A percentile compares a stretch with the other conserved stretches of the same genome.
Evolutionary conservation across 2,797 vertebrate species (phyloP).

Genomic region (Pogonophryne albipinna): DNA sequence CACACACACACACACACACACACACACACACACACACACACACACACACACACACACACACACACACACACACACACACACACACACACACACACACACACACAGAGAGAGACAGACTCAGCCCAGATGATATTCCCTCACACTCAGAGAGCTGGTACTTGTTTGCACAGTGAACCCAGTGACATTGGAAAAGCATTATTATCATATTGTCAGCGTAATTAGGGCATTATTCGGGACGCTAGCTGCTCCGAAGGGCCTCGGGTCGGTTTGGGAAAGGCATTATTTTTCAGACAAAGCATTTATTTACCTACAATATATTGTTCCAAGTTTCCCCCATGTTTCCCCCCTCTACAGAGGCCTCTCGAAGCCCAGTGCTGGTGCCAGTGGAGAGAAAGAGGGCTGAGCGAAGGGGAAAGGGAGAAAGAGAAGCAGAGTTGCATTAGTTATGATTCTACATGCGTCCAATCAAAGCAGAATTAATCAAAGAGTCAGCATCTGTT

Average conservation of each 20-base stretch:
- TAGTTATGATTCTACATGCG: slow-evolving; percentile 31
- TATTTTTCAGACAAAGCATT: slow-evolving; percentile 84
- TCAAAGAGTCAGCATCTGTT: slow-evolving; percentile 11
- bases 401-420: slow-evolving; percentile 61
- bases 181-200: slow-evolving; percentile 75
- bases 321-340: slow-evolving; percentile 81
- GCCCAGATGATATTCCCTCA: slow-evolving; percentile 76
- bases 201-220: slow-evolving; percentile 82
- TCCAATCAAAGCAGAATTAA: slow-evolving; percentile 19
- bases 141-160: slow-evolving; percentile 67
- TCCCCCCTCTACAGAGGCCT: slow-evolving; percentile 80
- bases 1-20: neutral
- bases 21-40: neutral
- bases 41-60: neutral
- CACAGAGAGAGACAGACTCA: slow-evolving; percentile 23
- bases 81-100: neutral
- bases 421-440: slow-evolving; percentile 53
- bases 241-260: slow-evolving; percentile 62
- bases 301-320: slow-evolving; percentile 84
- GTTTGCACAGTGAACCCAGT: slow-evolving; percentile 78
- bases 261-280: slow-evolving; percentile 79
- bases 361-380: slow-evolving; percentile 71
- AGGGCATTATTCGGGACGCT: slow-evolving; percentile 78
- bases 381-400: slow-evolving; percentile 78
- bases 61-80: neutral